phyloP scores from a whole-genome alignment of 1,140 invertebrate genomes.

The Macrobrachium rosenbergii region DNA sequence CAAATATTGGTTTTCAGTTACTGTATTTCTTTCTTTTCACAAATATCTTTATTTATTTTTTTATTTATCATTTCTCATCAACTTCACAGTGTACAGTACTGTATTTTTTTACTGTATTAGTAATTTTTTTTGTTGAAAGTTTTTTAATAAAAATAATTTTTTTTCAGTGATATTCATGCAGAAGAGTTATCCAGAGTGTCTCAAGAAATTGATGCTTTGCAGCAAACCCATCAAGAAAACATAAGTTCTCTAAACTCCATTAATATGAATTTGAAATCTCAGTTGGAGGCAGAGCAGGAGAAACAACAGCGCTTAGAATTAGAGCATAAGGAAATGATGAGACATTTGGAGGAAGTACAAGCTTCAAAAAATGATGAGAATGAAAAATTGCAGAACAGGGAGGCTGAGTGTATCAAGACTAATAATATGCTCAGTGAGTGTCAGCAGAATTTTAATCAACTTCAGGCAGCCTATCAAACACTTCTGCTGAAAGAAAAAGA shows the following conservation, averaged over 20 bases:
- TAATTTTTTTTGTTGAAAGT: too few relatives aligned
- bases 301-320: neutral
- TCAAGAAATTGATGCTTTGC: constrained; percentile 16
- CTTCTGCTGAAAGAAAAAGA: neutral
- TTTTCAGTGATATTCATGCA: constrained; percentile 3
- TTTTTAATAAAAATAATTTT: neutral
- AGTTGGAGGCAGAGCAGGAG: constrained; percentile 3
- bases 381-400: neutral
- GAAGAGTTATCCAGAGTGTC: constrained; percentile 15
- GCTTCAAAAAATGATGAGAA: neutral
- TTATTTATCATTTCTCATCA: too few relatives aligned
- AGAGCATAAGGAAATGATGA: neutral
- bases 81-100: too few relatives aligned
- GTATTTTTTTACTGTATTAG: too few relatives aligned
- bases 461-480: neutral
- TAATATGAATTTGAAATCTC: constrained; percentile 20
- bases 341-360: neutral
- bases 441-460: neutral
- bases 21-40: too few relatives aligned
- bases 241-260: neutral
- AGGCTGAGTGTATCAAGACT: neutral
- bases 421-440: too few relatives aligned
- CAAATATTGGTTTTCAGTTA: too few relatives aligned
- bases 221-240: constrained; percentile 10
- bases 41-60: too few relatives aligned